Evolutionary conservation across 2,113 vertebrate species (phyloP).

Genomic region (Macrotis lagotis): DNA sequence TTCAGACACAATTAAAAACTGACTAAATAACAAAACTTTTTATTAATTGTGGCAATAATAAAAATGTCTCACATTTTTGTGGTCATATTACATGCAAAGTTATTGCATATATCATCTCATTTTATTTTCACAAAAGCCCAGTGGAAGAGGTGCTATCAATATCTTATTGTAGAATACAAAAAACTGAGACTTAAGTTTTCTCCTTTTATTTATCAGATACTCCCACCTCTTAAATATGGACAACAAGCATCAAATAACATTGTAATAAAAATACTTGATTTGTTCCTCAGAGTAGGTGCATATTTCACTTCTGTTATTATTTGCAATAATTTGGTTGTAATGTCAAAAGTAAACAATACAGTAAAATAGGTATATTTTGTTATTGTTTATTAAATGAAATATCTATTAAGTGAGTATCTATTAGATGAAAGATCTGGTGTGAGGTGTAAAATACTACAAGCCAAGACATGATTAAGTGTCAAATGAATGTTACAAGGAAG

Average conservation of each 20-base stretch:
- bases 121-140: background rate
- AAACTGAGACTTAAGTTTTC: background rate
- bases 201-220: background rate
- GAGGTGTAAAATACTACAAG: background rate
- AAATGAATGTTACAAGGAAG: background rate
- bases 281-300: background rate
- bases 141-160: background rate
- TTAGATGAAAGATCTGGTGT: background rate
- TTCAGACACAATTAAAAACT: background rate
- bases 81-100: background rate
- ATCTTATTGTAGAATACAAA: background rate
- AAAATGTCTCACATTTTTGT: background rate
- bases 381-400: background rate
- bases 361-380: background rate
- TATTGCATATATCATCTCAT: background rate
- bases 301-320: background rate
- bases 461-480: background rate
- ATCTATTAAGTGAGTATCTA: background rate
- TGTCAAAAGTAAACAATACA: background rate
- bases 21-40: background rate
- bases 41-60: background rate
- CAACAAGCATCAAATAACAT: background rate
- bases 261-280: background rate
- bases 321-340: background rate
- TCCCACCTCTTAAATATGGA: background rate